Evolutionary conservation across 2,113 vertebrate species (phyloP).

Genomic region (Coptodon rendalli): DNA sequence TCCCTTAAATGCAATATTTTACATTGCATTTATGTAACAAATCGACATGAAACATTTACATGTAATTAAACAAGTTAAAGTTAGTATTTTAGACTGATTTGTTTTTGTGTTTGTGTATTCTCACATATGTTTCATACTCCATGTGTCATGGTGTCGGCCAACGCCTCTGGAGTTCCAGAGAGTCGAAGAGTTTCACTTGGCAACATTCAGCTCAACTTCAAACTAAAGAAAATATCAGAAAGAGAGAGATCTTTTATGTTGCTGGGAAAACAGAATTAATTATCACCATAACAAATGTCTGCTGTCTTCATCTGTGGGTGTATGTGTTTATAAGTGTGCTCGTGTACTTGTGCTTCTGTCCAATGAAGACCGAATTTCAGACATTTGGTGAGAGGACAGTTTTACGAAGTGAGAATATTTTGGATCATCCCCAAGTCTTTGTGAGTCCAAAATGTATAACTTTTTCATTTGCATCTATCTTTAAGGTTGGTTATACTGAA

Average conservation of each 20-base stretch:
- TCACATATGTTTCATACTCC: neutral
- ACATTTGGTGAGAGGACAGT: constrained; percentile 27
- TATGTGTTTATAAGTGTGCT: constrained; percentile 29
- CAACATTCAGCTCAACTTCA: neutral
- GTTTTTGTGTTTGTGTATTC: neutral
- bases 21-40: neutral
- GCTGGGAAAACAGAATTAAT: constrained; percentile 46
- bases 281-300: constrained; percentile 53
- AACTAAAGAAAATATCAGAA: neutral
- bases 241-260: neutral
- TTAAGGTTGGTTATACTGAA: neutral
- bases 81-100: neutral
- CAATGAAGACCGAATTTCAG: neutral
- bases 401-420: neutral
- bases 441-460: neutral
- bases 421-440: neutral
- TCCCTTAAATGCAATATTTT: neutral
- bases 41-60: neutral
- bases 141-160: neutral
- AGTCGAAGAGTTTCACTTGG: neutral
- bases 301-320: constrained; percentile 40
- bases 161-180: neutral
- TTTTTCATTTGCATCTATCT: neutral
- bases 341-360: neutral
- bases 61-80: neutral